Base-by-base conservation (phyloP, 2,888 invertebrate species). In the Priapulus caudatus region DNA sequence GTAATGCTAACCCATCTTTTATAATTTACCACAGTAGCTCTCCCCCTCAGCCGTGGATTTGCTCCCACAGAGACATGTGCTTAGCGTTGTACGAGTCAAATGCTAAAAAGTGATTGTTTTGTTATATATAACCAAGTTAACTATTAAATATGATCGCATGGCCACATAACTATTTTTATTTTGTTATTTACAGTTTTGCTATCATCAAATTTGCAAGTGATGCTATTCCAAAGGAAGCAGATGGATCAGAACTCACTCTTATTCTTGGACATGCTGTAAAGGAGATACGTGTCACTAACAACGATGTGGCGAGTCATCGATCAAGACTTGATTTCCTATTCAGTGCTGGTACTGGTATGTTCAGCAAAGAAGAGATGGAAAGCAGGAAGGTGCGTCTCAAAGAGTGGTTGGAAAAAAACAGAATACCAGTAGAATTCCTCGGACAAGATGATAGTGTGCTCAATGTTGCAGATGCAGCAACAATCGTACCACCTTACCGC, bases 231-330 rank as follows among this genome's bases (percentile, higher is more conserved):
- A n/a, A 33, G 10, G 33, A 33, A n/a, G 10, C 33, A 33, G 10
- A 33, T 33, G 10, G n/a, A 33, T n/a, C 33, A 33, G 33, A 33
- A 10, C n/a, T 10, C 33, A 10, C 10, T 33, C 33, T 33, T n/a
- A 33, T 33, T 33, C 33, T 33, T 33, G 33, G 33, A 33, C 33
- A 33, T 33, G 33, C 33, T 33, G 33, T 33, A 33, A 33, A n/a
- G n/a, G n/a, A 33, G 10, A n/a, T 33, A 33, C 10, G 10, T 10
- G 33, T 33, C n/a, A 10, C n/a, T 33, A 33, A 33, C n/a, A n/a
- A 33, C n/a, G 33, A 10, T n/a, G n/a, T n/a, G n/a, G 10, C 33
- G n/a, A 10, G 10, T 10, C n/a, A 10, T 10, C 10, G n/a, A 33
- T n/a, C 10, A 33, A 10, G 10, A 10, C n/a, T 33, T 10, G 33